Evolutionary conservation across 64 coral and sea anemone species (phyloP), one percentile per base, ranked within the genome.

Genomic region (Stichodactyla mertensii): DNA sequence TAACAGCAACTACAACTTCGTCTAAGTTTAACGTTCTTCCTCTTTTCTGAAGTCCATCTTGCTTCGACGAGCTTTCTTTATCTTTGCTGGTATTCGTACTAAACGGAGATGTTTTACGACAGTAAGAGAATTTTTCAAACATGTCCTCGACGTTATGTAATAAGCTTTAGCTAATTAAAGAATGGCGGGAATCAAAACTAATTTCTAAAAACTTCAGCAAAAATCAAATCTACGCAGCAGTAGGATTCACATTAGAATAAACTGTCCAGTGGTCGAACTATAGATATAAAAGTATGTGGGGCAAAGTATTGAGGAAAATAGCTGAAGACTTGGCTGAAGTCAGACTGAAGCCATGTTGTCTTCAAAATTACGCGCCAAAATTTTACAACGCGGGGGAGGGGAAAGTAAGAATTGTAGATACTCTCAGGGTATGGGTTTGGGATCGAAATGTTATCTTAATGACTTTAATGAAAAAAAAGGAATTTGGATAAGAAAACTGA

Each of bases 301-400:
- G 69, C 69, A 23, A 74, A 27, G n/a, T 74, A 12, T 31, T 31
- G 7, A 74, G 10, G n/a, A 31, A 31, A 31, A 28, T 27, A 11
- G 69, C 27, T 74, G 5, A 10, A 27, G 27, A 23, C 12, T 1
- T n/a, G 18, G 16, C 5, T 45, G 4, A 0, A 31, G 24, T 31
- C 23, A 74, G 4, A 10, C 24, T 3, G n/a, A 6, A 4, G 69
- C 69, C 69, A 74, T 74, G 8, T 74, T 74, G n/a, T 74, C 69
- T 74, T 74, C 69, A 74, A 74, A 74, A 74, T 27, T 74, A 74
- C 69, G 69, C 69, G 69, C 69, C 69, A 74, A 74, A 74, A 27
- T 58, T 15, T 74, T 26, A 31, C 23, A 31, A 5, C 26, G 24
- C 12, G 4, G 4, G 69, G 69, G 69, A 74, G 24, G 69, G 69